These are phyloP conservation scores for Drosophila bocki DNA, from an alignment of 1,140 invertebrate species.

Conservation along the genomic window DNA sequence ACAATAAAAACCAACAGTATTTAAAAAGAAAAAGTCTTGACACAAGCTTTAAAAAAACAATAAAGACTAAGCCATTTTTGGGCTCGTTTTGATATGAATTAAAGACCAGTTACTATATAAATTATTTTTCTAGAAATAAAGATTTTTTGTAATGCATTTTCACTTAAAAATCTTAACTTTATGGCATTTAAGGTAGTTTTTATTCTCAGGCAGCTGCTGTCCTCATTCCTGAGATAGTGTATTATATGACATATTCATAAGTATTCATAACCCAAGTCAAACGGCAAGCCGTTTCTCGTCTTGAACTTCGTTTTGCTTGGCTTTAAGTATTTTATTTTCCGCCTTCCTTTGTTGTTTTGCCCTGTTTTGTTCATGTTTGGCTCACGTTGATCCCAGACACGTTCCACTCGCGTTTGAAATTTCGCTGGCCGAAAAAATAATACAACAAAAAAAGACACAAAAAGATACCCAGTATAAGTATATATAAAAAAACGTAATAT, in stretches of 20 bases:
- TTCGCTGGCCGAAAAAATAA: slow-evolving; percentile 31
- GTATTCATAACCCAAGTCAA: slow-evolving; percentile 16
- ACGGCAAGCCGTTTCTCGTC: slow-evolving; percentile 13
- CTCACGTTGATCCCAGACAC: slow-evolving; percentile 41
- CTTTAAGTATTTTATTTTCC: slow-evolving; percentile 25
- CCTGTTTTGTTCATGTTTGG: slow-evolving; percentile 18
- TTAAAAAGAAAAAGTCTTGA: not conserved
- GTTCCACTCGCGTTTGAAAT: slow-evolving; percentile 50
- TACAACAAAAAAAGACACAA: slow-evolving; percentile 3
- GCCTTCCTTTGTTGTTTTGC: slow-evolving; percentile 24
- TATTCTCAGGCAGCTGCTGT: not conserved
- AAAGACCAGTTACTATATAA: not conserved
- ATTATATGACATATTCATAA: slow-evolving; percentile 22
- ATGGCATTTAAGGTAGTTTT: not conserved
- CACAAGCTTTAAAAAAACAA: not conserved
- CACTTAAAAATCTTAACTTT: not conserved
- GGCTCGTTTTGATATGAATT: not conserved
- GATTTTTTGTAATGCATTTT: not conserved
- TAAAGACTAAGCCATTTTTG: no score
- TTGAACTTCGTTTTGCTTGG: slow-evolving; percentile 29
- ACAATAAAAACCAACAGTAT: not conserved
- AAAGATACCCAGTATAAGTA: slow-evolving; percentile 11
- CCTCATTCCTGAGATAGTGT: slow-evolving; percentile 8
- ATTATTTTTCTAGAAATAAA: no score
- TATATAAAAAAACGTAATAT: slow-evolving; percentile 41